Evolutionary conservation across 2,888 invertebrate species (phyloP).

Genomic region (Geophilus truncorum): DNA sequence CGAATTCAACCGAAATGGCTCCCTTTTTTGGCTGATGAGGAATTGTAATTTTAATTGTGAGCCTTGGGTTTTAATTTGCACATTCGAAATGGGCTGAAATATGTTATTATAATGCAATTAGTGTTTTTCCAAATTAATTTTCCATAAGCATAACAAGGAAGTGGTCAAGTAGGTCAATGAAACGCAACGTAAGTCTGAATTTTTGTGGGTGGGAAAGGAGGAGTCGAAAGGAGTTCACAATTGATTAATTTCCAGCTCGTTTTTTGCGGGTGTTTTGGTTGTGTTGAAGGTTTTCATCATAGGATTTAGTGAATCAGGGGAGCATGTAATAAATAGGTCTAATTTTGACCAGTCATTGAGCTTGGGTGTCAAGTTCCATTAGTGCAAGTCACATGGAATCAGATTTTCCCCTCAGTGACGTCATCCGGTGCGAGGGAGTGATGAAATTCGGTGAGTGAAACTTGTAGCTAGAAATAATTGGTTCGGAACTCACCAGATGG

Average conservation of each 20-base stretch:
- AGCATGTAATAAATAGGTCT: slow-evolving; percentile 2
- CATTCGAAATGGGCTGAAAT: background rate
- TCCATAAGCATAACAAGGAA: background rate
- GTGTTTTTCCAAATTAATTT: background rate
- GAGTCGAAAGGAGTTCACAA: background rate
- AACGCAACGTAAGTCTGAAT: background rate
- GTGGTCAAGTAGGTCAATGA: slow-evolving; percentile 11
- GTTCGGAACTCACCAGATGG: background rate
- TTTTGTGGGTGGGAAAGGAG: background rate
- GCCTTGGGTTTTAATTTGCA: background rate
- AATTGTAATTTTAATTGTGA: too few relatives aligned
- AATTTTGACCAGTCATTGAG: slow-evolving; percentile 20
- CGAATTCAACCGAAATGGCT: background rate
- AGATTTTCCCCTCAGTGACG: background rate
- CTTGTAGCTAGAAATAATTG: background rate
- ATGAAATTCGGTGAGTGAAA: background rate
- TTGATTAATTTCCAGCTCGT: background rate
- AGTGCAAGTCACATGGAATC: background rate
- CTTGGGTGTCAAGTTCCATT: background rate
- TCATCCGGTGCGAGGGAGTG: background rate
- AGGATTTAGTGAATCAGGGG: background rate
- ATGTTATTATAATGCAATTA: background rate
- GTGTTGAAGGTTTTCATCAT: slow-evolving; percentile 1
- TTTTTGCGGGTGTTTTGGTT: background rate
- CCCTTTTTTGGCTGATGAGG: too few relatives aligned